Evolutionary conservation across 2,113 vertebrate genomes (phyloP).

Genomic region (Alaudala cheleensis): DNA sequence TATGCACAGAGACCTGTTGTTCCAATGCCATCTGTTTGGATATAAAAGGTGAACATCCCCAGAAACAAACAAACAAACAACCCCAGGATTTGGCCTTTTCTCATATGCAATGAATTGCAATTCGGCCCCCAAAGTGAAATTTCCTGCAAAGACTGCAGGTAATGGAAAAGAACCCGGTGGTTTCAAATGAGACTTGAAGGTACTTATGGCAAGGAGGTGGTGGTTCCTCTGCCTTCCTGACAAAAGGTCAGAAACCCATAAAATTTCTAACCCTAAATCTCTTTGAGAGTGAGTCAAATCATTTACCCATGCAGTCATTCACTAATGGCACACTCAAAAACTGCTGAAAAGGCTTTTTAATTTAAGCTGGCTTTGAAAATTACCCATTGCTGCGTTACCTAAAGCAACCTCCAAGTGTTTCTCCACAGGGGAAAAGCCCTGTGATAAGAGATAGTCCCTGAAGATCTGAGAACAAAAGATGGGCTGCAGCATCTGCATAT

Average conservation of each 20-base stretch:
- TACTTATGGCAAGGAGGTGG: background rate
- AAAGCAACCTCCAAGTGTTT: slow-evolving; percentile 60
- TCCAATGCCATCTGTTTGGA: background rate
- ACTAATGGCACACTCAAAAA: slow-evolving; percentile 9
- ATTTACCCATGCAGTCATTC: background rate
- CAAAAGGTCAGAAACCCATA: background rate
- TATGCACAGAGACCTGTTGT: background rate
- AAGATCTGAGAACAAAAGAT: slow-evolving; percentile 38
- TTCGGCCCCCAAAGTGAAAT: background rate
- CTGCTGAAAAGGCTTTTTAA: slow-evolving; percentile 32
- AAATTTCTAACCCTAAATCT: background rate
- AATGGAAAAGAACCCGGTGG: background rate
- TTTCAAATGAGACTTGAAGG: background rate
- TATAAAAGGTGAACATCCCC: background rate
- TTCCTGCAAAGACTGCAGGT: background rate
- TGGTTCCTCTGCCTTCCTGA: background rate
- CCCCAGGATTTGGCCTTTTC: background rate
- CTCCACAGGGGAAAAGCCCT: slow-evolving; percentile 35
- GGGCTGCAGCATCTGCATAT: background rate
- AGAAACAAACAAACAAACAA: background rate
- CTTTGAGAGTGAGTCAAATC: background rate
- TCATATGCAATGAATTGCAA: background rate
- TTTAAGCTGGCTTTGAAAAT: slow-evolving; percentile 9
- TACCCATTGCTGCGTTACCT: slow-evolving; percentile 35
- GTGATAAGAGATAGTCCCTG: slow-evolving; percentile 49